Evolutionary conservation across 1,140 invertebrate genomes (phyloP), one percentile per base, ranked within the genome.

Genomic region (Cardiocondyla obscurior): DNA sequence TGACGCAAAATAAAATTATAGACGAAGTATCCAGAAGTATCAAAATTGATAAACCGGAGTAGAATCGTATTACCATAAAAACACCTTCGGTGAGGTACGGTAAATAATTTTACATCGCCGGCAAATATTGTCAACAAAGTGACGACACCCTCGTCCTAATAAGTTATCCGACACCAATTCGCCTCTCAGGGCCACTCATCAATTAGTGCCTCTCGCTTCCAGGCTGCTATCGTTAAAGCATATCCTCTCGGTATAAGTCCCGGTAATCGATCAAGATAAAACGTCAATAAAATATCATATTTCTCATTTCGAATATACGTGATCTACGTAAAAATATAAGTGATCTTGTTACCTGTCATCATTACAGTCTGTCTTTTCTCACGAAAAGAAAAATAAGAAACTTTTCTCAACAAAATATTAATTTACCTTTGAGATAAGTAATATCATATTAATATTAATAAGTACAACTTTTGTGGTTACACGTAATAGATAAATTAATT

Each of bases 151-250:
- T 64, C 22, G 25, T 16, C 12, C 28, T 67, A 79, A 67, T 83
- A 79, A 83, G 81, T 83, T 83, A 79, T 65, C 60, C 42, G 62
- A 81, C 62, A 57, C 72, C 60, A 79, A 83, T 83, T 57, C 60
- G 77, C 55, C 33, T 81, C 51, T 67, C 42, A 55, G 46, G 51
- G 39, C 74, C 19, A 79, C 49, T 83, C 57, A 79, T 64, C 82
- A 81, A 81, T 81, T 81, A 81, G 42, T 53, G 67, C 67, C 28
- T 70, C 77, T 49, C 77, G 42, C 58, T 81, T 81, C 42, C 53
- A 60, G 5, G 14, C 16, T 25, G 19, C 42, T 73, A 30, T 81
- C 67, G 53, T 81, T 57, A 58, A 36, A 79, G 46, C 22, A 19
- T 30, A 42, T 49, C 39, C 46, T 10, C 28, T 64, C 16, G 8